Evolutionary conservation across 2,113 vertebrate genomes (phyloP), one percentile per base, ranked within the genome.

Genomic region (Geococcyx californianus): DNA sequence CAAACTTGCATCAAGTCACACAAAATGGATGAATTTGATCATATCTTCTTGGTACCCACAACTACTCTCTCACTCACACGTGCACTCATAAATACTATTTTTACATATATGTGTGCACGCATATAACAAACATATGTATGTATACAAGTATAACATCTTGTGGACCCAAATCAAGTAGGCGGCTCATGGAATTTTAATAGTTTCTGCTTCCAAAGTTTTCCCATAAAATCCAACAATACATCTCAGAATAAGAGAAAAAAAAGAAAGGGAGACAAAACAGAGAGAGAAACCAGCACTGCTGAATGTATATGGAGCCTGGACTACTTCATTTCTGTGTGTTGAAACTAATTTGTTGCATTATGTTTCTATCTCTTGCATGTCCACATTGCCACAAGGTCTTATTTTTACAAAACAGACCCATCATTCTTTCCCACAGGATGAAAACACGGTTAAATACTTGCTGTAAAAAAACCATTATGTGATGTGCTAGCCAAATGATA

Each of bases 391-490:
- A 96, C 93, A 97, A 97, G 96, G 94, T 95, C 91, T 96, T 97
- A 95, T 95, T 96, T 96, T 96, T 95, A 97, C 95, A 97, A 97
- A 95, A 97, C 96, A 97, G 96, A 97, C 96, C 95, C 94, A 96
- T 97, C 97, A 97, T 97, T 98, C 97, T 98, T 97, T 97, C 96
- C 96, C 96, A 97, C 97, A 98, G 96, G 97, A 98, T 97, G 95
- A 97, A 97, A 97, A 97, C 97, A 96, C 13, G n/a, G 96, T 97
- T 97, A 97, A 97, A 97, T 97, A 95, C 94, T 96, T 94, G 93
- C 97, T 97, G 96, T 97, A 97, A 97, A 97, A 97, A 97, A 97
- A 97, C 96, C 96, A 97, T 98, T 97, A 98, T 97, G 98, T 97
- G 97, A 98, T 97, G 97, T 97, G 95, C 97, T 96, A 97, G 97